phyloP scores from a whole-genome alignment of 1,140 invertebrate species.

The Atopsyche davidsoni region DNA sequence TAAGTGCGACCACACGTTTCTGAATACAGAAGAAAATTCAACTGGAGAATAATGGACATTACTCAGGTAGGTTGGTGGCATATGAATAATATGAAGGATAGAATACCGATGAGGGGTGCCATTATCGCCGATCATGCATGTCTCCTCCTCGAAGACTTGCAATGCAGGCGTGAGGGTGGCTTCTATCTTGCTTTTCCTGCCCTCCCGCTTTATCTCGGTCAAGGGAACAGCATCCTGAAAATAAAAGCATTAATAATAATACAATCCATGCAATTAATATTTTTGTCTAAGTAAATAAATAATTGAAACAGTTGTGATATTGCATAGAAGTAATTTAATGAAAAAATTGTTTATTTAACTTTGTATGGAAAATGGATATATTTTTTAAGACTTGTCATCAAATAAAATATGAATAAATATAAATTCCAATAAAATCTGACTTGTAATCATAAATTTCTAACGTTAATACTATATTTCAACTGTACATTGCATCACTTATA shows the following conservation, averaged over 20 bases:
- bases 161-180: conserved; percentile 43
- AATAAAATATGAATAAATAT: too few species aligned
- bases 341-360: too few species aligned
- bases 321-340: too few species aligned
- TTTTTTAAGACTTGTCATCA: too few species aligned
- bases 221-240: conserved; percentile 25
- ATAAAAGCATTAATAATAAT: background rate
- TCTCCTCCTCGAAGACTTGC: conserved; percentile 77
- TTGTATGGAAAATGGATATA: too few species aligned
- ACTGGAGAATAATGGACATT: background rate
- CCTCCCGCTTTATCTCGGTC: conserved; percentile 14
- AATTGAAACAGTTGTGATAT: background rate
- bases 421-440: too few species aligned
- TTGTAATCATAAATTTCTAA: too few species aligned
- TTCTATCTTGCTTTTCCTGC: conserved; percentile 21
- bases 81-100: background rate
- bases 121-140: conserved; percentile 77
- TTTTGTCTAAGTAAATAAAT: background rate
- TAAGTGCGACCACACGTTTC: too few species aligned
- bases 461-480: too few species aligned
- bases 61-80: background rate
- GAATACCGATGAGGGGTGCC: conserved; percentile 45
- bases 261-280: too few species aligned
- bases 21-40: too few species aligned
- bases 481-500: too few species aligned